Base-by-base conservation (phyloP, 2,113 vertebrate genomes). In the Carassius gibelio region DNA sequence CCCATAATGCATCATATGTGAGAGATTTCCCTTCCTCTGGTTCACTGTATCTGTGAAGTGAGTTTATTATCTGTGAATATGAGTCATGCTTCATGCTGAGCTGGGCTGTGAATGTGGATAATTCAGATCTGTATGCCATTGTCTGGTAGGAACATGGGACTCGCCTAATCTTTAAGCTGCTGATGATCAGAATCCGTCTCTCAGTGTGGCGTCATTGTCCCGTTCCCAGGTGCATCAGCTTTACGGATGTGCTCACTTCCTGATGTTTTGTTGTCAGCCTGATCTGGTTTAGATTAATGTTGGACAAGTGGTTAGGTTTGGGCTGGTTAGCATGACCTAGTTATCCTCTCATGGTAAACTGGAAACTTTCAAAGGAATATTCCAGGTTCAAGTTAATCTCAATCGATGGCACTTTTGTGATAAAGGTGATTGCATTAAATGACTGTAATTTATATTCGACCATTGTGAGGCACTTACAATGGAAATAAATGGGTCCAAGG, bases 171-270 rank as follows among this genome's bases (percentile, higher is more conserved):
- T 59, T 23, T 83, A 72, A 72, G 81, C 81, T 72, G 19, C 50
- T 57, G 57, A 72, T 72, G 57, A 79, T 79, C 34, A 72, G 42
- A 52, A 59, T 83, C 68, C 38, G 1, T 34, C 81, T 83, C 81
- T 3, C 21, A 17, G 68, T 14, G 66, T 42, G 68, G 8, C 21
- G 23, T 26, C 48, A 72, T 83, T 72, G 42, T 52, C 23, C 23
- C 3, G 68, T 52, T 69, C 80, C 79, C 45, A 14, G 64, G 15
- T 82, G 80, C 15, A 50, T 50, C 9, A 5, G 42, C 10, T 36
- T 81, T 34, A 52, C 17, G 7, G 14, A 15, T 5, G 14, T 9
- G 7, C 26, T 45, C 5, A 3, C 42, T 66, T 81, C 61, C 23
- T 21, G 61, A 30, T 80, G 36, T 80, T 48, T 64, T 80, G 36